phyloP scores from a whole-genome alignment of 2,797 vertebrate species.

The Sibirionetta formosa region DNA sequence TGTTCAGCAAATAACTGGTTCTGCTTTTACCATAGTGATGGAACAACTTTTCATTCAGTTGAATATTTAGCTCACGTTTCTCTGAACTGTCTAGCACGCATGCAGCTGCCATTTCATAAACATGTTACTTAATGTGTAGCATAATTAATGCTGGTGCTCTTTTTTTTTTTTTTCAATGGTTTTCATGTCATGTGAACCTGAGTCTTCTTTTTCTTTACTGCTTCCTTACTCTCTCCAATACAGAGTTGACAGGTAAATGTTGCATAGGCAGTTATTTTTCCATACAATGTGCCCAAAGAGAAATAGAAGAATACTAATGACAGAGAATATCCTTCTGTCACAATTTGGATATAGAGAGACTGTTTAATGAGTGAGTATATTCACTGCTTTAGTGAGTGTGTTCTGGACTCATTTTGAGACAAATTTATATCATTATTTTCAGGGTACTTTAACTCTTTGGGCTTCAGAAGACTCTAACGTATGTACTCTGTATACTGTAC shows the following conservation, averaged over 20 bases:
- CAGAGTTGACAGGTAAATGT: neutral
- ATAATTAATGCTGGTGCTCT: neutral
- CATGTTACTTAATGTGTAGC: neutral
- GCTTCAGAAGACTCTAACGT: neutral
- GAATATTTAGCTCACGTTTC: neutral
- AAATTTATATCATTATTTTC: neutral
- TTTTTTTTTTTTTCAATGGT: neutral
- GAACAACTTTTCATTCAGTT: neutral
- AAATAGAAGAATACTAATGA: neutral
- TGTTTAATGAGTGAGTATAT: neutral
- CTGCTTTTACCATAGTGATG: neutral
- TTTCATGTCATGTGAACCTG: neutral
- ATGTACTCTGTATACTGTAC: neutral
- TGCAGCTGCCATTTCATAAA: neutral
- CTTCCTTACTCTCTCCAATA: neutral
- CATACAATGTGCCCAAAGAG: neutral
- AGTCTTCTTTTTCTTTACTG: neutral
- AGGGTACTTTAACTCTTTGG: neutral
- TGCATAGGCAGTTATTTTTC: neutral
- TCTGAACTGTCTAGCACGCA: neutral
- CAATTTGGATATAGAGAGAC: fast-evolving
- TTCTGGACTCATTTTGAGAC: neutral
- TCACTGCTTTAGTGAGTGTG: neutral
- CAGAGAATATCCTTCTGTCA: neutral
- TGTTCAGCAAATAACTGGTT: neutral